Conservation (phyloP, 2,797 vertebrate genomes). For the Mycteria americana region DNA sequence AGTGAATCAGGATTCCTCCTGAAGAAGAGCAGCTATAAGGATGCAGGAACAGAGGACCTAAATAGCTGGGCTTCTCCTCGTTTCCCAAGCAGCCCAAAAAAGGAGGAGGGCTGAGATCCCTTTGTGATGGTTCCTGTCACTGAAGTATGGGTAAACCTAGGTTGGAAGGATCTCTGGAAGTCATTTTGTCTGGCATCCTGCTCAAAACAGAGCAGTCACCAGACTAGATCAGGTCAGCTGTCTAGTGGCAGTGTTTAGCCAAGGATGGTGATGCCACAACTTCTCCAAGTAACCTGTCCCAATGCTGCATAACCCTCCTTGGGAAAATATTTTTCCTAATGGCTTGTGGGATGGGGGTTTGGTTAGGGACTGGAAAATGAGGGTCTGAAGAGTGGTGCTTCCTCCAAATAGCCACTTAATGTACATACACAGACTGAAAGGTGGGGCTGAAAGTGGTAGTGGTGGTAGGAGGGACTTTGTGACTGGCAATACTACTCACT, state of each 20-base stretch:
- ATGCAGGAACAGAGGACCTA: not conserved
- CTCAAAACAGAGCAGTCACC: not conserved
- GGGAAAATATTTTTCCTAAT: not conserved
- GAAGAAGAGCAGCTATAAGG: not conserved
- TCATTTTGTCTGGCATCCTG: not conserved
- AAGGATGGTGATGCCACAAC: not conserved
- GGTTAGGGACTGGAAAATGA: not conserved
- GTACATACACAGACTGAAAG: not conserved
- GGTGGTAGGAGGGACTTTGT: not conserved
- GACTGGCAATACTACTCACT: not conserved
- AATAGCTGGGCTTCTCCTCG: not conserved
- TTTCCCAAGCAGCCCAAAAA: not conserved
- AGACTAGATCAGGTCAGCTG: not conserved
- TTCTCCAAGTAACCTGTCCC: not conserved
- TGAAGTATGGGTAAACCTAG: not conserved
- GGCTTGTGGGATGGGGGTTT: not conserved
- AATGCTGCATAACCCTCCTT: not conserved
- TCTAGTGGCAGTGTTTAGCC: not conserved
- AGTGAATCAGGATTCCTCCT: not conserved
- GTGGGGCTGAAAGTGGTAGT: not conserved
- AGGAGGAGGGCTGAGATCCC: not conserved
- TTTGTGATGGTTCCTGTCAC: not conserved
- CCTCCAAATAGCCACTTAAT: not conserved
- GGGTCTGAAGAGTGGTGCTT: not conserved
- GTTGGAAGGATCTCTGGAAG: not conserved